Base-by-base conservation (phyloP, 1,140 invertebrate species). In the Camponotus pennsylvanicus region DNA sequence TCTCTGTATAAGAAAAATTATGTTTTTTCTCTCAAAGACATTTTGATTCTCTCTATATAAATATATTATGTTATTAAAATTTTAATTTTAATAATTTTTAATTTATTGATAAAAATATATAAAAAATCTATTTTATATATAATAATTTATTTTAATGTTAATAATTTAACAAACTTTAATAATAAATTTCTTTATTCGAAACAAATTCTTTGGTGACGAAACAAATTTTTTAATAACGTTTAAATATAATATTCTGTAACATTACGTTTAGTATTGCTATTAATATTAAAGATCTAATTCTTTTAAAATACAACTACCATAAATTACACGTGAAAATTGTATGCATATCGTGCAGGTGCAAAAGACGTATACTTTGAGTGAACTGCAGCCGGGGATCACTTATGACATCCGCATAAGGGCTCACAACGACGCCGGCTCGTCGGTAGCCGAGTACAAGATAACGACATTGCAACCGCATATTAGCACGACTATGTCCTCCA, bases 391-490 rank as follows among this genome's bases (percentile, higher is more conserved):
- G 0, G 98, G 97, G n/a, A 98, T 98, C 0, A 97, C 97, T 92
- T 99, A 99, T 94, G 97, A 98, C 87, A 96, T 99, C 45, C 96
- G 97, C 86, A 97, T 99, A 69, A 98, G 97, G 0, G 98, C 98
- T 0, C 97, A 98, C 94, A 99, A 99, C 94, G 98, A 98, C 93
- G 98, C 98, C 0, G 99, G 99, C 0, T 97, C 97, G 66, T 98
- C 98, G 0, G 97, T 97, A 59, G 97, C 97, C 0, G 95, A 98
- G n/a, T 98, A 99, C 92, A 98, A 98, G 94, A 98, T 98, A 93
- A 97, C 97, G 45, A 98, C 98, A 4, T 96, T 98, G 61, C 97
- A 97, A 2, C 94, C 97, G 32, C 96, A 96, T 91, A 97, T 97
- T 93, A 97, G 97, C 91, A 93, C 94, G 21, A 95, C 94, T 9